phyloP scores from a whole-genome alignment of 2,113 vertebrate genomes.

The Rhegmatorhina hoffmannsi region DNA sequence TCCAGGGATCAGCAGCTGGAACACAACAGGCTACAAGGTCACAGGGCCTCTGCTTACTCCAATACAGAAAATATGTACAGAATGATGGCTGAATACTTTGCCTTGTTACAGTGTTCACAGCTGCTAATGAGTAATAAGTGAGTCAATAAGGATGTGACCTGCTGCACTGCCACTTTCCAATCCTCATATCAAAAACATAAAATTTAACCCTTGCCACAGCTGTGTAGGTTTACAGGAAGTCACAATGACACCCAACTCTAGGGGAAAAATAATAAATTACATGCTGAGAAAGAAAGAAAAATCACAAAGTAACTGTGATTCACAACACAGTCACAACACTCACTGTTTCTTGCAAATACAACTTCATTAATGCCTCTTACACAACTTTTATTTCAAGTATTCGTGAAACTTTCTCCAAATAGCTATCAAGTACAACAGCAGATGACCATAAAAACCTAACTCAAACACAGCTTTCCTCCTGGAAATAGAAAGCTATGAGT shows the following conservation, averaged over 20 bases:
- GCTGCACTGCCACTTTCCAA: not conserved
- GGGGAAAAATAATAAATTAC: not conserved
- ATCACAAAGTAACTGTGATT: not conserved
- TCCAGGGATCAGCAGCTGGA: not conserved
- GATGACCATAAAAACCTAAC: not conserved
- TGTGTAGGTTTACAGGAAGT: not conserved
- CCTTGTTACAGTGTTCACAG: not conserved
- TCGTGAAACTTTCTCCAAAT: not conserved
- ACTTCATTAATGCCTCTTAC: not conserved
- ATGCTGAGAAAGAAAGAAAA: not conserved
- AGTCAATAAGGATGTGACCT: not conserved
- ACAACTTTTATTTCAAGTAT: not conserved
- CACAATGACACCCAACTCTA: not conserved
- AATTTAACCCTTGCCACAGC: not conserved
- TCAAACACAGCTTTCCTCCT: not conserved
- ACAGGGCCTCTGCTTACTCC: not conserved
- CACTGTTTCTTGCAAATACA: not conserved
- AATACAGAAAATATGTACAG: not conserved
- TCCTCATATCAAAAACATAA: not conserved
- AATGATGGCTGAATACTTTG: not conserved
- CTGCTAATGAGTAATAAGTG: not conserved
- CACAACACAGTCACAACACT: not conserved
- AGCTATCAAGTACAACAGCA: not conserved
- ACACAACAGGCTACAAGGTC: not conserved
- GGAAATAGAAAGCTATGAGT: not conserved